phyloP scores from a whole-genome alignment of 2,888 invertebrate species.

The Pammene aurita region DNA sequence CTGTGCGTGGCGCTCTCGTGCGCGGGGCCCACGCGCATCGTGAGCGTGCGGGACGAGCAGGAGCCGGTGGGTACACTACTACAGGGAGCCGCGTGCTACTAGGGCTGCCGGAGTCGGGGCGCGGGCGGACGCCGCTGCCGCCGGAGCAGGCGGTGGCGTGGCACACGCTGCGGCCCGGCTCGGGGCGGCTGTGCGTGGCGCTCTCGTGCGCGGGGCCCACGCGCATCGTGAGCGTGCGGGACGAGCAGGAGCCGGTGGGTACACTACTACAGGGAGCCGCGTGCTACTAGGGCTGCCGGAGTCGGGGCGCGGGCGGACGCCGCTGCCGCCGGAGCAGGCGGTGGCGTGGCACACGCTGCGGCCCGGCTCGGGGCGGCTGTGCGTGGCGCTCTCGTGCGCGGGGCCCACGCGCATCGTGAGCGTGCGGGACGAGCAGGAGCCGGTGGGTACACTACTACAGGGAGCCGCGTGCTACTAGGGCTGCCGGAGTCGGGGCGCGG shows the following conservation, averaged over 20 bases:
- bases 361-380: constrained; percentile 95
- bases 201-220: constrained; percentile 97
- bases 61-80: no score
- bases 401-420: constrained; percentile 96
- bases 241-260: constrained; percentile 65
- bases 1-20: constrained; percentile 91
- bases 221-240: constrained; percentile 91
- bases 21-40: constrained; percentile 96
- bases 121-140: constrained; percentile 84
- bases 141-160: constrained; percentile 91
- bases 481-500: constrained; percentile 75
- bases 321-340: constrained; percentile 89
- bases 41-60: constrained; percentile 88
- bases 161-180: constrained; percentile 95
- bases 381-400: constrained; percentile 92
- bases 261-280: constrained; percentile 88
- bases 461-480: constrained; percentile 89
- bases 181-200: constrained; percentile 92
- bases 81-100: constrained; percentile 89
- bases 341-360: constrained; percentile 92
- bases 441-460: no score
- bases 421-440: constrained; percentile 85
- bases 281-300: constrained; percentile 87
- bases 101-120: constrained; percentile 80
- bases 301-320: constrained; percentile 75